Evolutionary conservation across 2,113 vertebrate genomes (phyloP).

Genomic region (Scomber japonicus): DNA sequence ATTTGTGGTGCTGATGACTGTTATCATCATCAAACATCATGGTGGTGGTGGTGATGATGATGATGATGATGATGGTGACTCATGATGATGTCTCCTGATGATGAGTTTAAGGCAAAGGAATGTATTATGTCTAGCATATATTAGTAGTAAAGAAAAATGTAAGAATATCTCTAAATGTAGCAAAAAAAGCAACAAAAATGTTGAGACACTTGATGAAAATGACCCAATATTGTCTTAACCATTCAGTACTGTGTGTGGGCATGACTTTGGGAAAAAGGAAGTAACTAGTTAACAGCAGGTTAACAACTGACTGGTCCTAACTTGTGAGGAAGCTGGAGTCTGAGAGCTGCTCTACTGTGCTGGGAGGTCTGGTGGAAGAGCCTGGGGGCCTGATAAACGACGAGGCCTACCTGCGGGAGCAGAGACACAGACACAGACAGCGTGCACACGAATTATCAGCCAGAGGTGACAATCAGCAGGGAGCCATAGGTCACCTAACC

Average conservation of each 20-base stretch:
- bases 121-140: neutral
- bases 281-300: constrained; percentile 58
- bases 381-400: constrained; percentile 64
- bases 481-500: constrained; percentile 69
- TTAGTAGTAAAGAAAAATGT: neutral
- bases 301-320: constrained; percentile 60
- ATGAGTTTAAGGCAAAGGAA: constrained; percentile 8
- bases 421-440: constrained; percentile 37
- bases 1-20: neutral
- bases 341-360: constrained; percentile 16
- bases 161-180: neutral
- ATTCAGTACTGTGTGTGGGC: neutral
- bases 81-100: constrained; percentile 3
- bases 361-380: constrained; percentile 71
- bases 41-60: no score
- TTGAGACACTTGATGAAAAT: neutral
- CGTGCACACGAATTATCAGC: constrained; percentile 57
- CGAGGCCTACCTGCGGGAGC: constrained; percentile 59
- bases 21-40: neutral
- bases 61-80: constrained; percentile 20
- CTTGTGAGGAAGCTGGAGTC: constrained; percentile 53
- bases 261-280: constrained; percentile 44
- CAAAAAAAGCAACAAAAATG: neutral
- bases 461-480: constrained; percentile 72
- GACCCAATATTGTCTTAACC: neutral